Base-by-base conservation (phyloP, 2,113 vertebrate genomes). In the Zosterops lateralis region DNA sequence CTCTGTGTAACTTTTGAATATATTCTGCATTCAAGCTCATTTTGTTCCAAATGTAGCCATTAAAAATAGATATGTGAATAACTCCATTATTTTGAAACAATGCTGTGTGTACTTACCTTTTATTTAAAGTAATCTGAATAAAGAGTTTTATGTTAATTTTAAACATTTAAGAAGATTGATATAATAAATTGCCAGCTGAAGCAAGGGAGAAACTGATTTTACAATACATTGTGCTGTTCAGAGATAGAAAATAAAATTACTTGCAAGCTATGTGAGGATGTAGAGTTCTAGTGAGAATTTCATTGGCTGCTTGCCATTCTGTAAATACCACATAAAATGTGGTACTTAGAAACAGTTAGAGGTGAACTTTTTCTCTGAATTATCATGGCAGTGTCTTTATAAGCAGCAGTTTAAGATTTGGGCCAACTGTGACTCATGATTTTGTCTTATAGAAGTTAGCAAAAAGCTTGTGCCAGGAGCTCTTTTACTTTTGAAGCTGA, bases 311-410 rank as follows among this genome's bases (percentile, higher is more conserved):
- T 45, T 95, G 70, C 84, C 91, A 93, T 92, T 85, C 87, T 90
- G 65, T 87, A 94, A 95, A 84, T 87, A 93, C 76, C 38, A 86
- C 68, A 84, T 95, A 94, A 92, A 92, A 93, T 34, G 16, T 73
- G 22, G 24, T 84, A 67, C 62, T 90, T 84, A 51, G 54, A 84
- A 92, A 75, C 47, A 73, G 77, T 67, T 77, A 89, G 65, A 92
- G 44, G n/a, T 92, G 72, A 92, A 40, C 31, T 71, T 87, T 75
- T 64, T 58, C 70, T 50, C 32, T 89, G 36, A 88, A 78, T 92
- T 90, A 64, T 54, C 71, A 21, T 57, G 36, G 17, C 53, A 71
- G 8, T 65, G n/a, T 48, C 84, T 76, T 90, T 75, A 79, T 67
- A 94, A 88, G n/a, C 36, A 72, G 32, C 34, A 72, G 22, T 54